These are phyloP conservation scores for Epirrhoe alternata DNA, from an alignment of 2,888 invertebrate genomes.

Conservation along the genomic window DNA sequence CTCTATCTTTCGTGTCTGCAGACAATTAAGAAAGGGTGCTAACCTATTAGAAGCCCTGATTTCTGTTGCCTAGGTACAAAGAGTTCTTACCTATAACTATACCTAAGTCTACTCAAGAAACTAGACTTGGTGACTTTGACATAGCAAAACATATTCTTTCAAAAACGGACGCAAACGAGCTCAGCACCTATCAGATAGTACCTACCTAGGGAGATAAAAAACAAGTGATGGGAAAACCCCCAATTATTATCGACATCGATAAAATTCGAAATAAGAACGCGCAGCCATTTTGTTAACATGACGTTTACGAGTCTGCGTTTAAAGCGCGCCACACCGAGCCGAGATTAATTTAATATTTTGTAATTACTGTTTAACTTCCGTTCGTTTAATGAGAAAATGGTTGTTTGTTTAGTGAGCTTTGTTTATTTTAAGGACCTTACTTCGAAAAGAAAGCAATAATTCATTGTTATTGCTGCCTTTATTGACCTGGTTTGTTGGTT, in stretches of 20 bases:
- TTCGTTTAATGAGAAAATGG: slow-evolving; percentile 62
- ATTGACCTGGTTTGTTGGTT: not conserved
- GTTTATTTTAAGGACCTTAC: slow-evolving; percentile 33
- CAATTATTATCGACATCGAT: slow-evolving; percentile 51
- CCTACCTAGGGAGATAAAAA: not conserved
- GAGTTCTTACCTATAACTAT: too few relatives aligned
- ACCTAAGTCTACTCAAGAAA: too few relatives aligned
- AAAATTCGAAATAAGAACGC: slow-evolving; percentile 34
- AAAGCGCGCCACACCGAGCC: slow-evolving; percentile 44
- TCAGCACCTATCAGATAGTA: not conserved
- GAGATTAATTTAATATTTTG: slow-evolving; percentile 71
- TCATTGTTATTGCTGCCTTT: slow-evolving; percentile 1
- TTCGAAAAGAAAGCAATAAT: slow-evolving; percentile 37
- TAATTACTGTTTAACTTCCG: slow-evolving; percentile 70
- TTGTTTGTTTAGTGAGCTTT: slow-evolving; percentile 50
- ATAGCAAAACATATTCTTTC: too few relatives aligned
- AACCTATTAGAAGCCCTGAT: not conserved
- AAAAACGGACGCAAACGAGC: too few relatives aligned
- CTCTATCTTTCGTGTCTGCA: not conserved
- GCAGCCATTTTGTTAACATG: slow-evolving; percentile 63
- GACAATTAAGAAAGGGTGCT: not conserved
- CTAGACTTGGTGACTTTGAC: too few relatives aligned
- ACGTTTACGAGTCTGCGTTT: slow-evolving; percentile 60
- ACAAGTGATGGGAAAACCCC: slow-evolving; percentile 14
- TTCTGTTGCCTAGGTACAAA: too few relatives aligned